Base-by-base conservation (phyloP, 2,797 vertebrate genomes). In the Galago senegalensis region DNA sequence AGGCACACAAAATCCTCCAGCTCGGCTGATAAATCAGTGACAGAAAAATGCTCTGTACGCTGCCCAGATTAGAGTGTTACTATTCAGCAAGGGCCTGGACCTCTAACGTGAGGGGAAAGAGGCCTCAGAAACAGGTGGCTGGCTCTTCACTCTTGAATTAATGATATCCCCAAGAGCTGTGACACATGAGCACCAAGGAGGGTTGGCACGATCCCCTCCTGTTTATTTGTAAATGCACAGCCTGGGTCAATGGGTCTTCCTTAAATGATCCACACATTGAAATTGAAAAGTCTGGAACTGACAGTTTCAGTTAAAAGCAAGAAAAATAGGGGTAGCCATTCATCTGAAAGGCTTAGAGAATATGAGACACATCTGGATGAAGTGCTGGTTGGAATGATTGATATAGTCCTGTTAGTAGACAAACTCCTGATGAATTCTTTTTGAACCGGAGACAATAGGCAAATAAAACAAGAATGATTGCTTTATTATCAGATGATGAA, bases 71-170 rank as follows among this genome's bases (percentile, higher is more conserved):
- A 98, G 97, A 98, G 96, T 85, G 97, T 98, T 98, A 97, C 96
- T 97, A 98, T 98, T 98, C 98, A 98, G 97, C 46, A 82, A 98
- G 92, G 98, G 96, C 95, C 98, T 97, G 93, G 97, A 98, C 97
- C 98, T 98, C 97, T 96, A 97, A 95, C 84, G 92, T 43, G 95
- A 97, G 90, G 92, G 97, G 97, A 96, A 95, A 98, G 98, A 98
- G 98, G 98, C 89, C 97, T 93, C 96, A 80, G 96, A 97, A 98
- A 99, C 99, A 99, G 98, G 98, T 99, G 98, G 98, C 98, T 94
- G 67, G 76, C 98, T 98, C 98, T 98, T 97, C 93, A 97, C 91
- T 98, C 96, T 73, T 88, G 93, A 98, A 97, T 98, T 97, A 98
- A 97, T 96, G 96, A 98, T 91, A 80, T 93, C 95, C 95, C 98